These are phyloP conservation scores for Pluvianellus socialis DNA, from an alignment of 2,113 vertebrate species.

Conservation along the genomic window DNA sequence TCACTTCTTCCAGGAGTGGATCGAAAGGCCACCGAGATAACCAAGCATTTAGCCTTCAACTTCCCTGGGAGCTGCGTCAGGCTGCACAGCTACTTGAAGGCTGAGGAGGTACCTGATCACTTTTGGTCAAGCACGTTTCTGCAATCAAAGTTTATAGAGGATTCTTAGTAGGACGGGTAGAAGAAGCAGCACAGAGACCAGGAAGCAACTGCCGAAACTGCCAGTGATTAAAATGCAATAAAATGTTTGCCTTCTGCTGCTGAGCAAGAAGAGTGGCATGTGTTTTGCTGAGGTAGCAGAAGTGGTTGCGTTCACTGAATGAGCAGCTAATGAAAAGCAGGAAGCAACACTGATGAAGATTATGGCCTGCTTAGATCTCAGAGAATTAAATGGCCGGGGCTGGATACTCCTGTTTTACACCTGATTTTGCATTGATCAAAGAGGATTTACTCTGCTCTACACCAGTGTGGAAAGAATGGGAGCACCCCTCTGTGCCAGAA, in stretches of 20 bases:
- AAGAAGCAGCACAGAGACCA: conserved; percentile 1
- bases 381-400: conserved; percentile 25
- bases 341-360: conserved; percentile 61
- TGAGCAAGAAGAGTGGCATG: conserved; percentile 38
- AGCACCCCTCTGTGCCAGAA: not conserved
- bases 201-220: conserved; percentile 20
- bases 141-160: not conserved
- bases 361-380: not conserved
- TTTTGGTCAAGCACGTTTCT: not conserved
- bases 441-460: not conserved
- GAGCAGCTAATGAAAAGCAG: conserved; percentile 68
- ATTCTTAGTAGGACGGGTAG: not conserved
- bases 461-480: not conserved
- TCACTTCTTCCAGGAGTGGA: not conserved
- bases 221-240: conserved; percentile 45
- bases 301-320: conserved; percentile 54
- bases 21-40: not conserved
- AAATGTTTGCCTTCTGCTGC: conserved; percentile 52
- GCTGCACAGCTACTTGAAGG: not conserved
- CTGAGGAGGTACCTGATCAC: not conserved
- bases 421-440: conserved; percentile 26
- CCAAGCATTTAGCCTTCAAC: not conserved
- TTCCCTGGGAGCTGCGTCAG: not conserved
- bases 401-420: conserved; percentile 47
- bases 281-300: conserved; percentile 66